phyloP scores from a whole-genome alignment of 2,797 vertebrate genomes.

The Macropus fuliginosus region DNA sequence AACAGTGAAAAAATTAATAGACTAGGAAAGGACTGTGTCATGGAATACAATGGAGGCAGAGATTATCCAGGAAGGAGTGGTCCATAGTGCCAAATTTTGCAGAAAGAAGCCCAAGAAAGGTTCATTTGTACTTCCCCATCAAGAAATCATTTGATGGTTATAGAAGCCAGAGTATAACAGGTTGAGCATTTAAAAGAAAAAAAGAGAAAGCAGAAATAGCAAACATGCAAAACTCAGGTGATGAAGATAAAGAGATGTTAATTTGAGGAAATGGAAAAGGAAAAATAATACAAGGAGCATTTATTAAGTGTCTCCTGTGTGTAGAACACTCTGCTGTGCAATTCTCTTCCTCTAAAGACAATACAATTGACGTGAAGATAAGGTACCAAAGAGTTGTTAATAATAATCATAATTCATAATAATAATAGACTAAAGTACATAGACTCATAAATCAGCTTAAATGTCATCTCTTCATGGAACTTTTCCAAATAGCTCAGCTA shows the following conservation, averaged over 20 bases:
- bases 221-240: background rate
- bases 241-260: background rate
- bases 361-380: background rate
- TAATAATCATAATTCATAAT: background rate
- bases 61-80: background rate
- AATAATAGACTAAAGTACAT: background rate
- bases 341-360: background rate
- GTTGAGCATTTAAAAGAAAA: background rate
- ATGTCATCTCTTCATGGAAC: background rate
- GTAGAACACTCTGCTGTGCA: background rate
- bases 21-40: background rate
- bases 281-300: background rate
- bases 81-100: background rate
- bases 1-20: background rate
- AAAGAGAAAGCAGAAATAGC: background rate
- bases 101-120: background rate
- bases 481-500: background rate
- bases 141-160: background rate
- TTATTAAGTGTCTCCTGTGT: background rate
- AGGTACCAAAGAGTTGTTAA: background rate
- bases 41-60: background rate
- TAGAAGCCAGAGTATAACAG: background rate
- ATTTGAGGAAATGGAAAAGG: background rate
- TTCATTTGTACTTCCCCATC: background rate
- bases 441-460: background rate